Evolutionary conservation across 2,888 invertebrate species (phyloP).

Genomic region (Amblyjoppa fuscipennis): DNA sequence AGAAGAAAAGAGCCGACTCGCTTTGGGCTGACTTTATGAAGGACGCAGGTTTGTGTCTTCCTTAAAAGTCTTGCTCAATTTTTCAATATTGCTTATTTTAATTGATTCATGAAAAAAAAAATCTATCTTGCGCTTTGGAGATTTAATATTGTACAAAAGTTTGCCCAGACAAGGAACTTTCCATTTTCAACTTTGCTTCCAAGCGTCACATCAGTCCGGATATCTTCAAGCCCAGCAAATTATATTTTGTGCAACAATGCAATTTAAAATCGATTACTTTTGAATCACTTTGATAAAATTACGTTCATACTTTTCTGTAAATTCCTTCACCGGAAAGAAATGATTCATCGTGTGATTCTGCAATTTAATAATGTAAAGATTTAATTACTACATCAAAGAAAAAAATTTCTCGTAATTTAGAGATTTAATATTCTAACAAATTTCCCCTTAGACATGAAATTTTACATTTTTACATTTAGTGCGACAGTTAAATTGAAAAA

Average conservation of each 20-base stretch:
- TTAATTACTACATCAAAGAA: too few species aligned
- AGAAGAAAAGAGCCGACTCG: slow-evolving; percentile 91
- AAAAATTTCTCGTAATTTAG: too few species aligned
- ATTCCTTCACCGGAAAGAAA: neutral
- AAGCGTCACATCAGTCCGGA: too few species aligned
- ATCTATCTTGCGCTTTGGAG: neutral
- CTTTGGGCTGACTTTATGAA: slow-evolving; percentile 93
- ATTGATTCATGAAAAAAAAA: neutral
- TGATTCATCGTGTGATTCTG: neutral
- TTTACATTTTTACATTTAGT: too few species aligned
- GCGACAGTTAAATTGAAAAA: neutral
- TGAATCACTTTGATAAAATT: too few species aligned
- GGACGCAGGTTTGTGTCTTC: slow-evolving; percentile 87
- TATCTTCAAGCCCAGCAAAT: neutral
- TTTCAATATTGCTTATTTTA: too few species aligned
- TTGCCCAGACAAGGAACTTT: too few species aligned
- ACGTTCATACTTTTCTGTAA: too few species aligned
- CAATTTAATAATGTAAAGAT: too few species aligned
- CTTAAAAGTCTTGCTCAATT: neutral
- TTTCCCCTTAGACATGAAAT: too few species aligned
- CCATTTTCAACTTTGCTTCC: too few species aligned
- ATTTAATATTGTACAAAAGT: neutral
- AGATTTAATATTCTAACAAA: too few species aligned
- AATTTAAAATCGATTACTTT: neutral
- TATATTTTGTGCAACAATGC: neutral